Evolutionary conservation across 2,888 invertebrate species (phyloP), one percentile per base, ranked within the genome.

Genomic region (Abrostola tripartita): DNA sequence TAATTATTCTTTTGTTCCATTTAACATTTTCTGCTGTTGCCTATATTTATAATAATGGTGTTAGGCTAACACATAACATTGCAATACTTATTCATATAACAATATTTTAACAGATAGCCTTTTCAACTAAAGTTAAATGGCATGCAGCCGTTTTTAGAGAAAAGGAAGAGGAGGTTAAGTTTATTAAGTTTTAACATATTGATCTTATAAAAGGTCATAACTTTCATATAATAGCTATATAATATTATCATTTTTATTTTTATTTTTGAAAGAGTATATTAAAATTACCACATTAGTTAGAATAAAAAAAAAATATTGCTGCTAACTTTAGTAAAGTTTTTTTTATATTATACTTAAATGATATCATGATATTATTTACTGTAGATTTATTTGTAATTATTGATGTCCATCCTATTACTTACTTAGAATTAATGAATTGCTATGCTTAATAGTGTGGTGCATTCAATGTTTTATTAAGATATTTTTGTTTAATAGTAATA

Each of bases 331-430:
- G 24, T 24, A 24, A 4, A 24, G 24, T 24, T 24, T 24, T 24
- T n/a, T n/a, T n/a, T n/a, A n/a, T n/a, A n/a, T n/a, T 47, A 47
- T 47, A 9, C 14, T 8, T 47, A 44, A 44, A 14, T 47, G 44
- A 47, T 24, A 4, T 24, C 24, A 24, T 24, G 24, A 24, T 24
- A 24, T 24, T 47, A 24, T 47, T 14, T 47, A 24, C 14, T 24
- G 14, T 47, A 14, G 44, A 47, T 47, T 7, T 47, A 47, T 14
- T 24, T 47, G 44, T 47, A 47, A 14, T 14, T 8, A 14, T 12
- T 42, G 14, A 47, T 9, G 12, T 24, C 6, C 9, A 47, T 44
- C 8, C 14, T 9, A 44, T 47, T 47, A 47, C 9, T 47, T 9
- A 12, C 24, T 9, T 24, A 24, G 44, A 47, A 24, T 14, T 47